A percentile compares a stretch with the other conserved stretches of the same genome.
Conservation (phyloP, 2,888 invertebrate genomes). For the Lordiphosa fenestrarum region DNA sequence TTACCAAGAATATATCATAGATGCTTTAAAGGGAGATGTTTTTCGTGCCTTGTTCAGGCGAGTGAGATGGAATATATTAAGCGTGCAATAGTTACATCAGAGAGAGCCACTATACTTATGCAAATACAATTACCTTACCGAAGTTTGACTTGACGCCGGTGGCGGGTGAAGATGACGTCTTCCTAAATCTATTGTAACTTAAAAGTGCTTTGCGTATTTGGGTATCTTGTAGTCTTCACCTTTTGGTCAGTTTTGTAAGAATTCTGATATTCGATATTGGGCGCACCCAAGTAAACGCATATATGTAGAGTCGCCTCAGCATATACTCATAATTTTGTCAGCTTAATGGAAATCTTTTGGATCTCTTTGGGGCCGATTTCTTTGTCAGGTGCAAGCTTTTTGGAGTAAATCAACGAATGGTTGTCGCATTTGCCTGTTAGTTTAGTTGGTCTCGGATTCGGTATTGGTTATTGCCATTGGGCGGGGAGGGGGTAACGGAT, state of each 20-base stretch:
- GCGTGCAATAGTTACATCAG: too few species aligned
- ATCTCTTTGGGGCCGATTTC: constrained; percentile 14
- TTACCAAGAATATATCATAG: too few species aligned
- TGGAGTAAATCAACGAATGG: constrained; percentile 38
- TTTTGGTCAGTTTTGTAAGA: not conserved
- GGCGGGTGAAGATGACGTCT: too few species aligned
- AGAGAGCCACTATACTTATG: too few species aligned
- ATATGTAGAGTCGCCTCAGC: not conserved
- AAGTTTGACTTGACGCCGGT: too few species aligned
- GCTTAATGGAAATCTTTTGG: constrained; percentile 30
- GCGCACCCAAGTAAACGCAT: not conserved
- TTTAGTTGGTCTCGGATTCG: constrained; percentile 33
- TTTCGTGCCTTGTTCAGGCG: too few species aligned
- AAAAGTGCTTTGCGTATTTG: too few species aligned
- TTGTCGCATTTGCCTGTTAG: constrained; percentile 33
- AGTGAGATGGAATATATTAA: too few species aligned
- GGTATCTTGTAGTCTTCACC: constrained; percentile 12
- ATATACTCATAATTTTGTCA: constrained; percentile 20
- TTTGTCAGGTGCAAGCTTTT: constrained; percentile 39
- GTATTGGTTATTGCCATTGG: constrained; percentile 5
- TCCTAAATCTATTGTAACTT: too few species aligned
- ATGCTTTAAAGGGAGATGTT: too few species aligned
- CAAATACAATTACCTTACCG: too few species aligned
- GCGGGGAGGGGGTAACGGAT: constrained; percentile 40
- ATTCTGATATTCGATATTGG: not conserved